Percentiles rank a stretch among this genome's conserved stretches.
Conservation (phyloP, 37 sponge, comb jelly and placozoan genomes). For the Chondrilla cf. caribensis region DNA sequence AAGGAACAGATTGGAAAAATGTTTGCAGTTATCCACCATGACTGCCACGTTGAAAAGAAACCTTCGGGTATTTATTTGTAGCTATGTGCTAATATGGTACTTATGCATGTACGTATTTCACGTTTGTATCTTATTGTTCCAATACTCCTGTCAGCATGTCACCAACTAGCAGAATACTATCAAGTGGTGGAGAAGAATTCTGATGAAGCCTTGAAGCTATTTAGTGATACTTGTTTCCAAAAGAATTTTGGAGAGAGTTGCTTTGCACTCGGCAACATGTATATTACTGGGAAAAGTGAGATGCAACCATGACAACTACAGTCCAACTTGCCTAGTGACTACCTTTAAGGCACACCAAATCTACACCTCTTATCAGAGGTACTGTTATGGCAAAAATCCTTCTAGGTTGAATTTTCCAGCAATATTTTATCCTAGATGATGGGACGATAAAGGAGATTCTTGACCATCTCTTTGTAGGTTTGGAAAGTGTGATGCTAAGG, state of each 20-base stretch:
- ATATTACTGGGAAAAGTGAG: constrained; percentile 35
- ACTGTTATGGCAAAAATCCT: background rate
- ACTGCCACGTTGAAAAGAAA: constrained; percentile 24
- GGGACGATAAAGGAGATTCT: no score
- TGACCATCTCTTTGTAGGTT: no score
- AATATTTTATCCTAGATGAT: background rate
- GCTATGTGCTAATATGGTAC: background rate
- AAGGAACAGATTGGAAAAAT: background rate
- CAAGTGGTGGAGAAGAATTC: constrained; percentile 26
- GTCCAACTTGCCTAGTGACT: no score
- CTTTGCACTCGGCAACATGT: constrained; percentile 49
- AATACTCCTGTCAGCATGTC: no score
- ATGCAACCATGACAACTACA: no score
- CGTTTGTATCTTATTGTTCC: no score
- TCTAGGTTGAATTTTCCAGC: background rate
- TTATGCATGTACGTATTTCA: background rate
- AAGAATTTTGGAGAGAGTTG: constrained; percentile 44
- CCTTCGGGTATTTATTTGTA: constrained; percentile 16
- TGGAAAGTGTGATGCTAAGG: no score
- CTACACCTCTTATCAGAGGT: no score
- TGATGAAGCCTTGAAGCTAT: constrained; percentile 21
- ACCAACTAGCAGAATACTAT: constrained; percentile 42
- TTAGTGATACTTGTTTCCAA: constrained; percentile 9
- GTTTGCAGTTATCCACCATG: constrained; percentile 3
- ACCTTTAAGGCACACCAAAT: no score